A percentile compares a stretch with the other conserved stretches of the same genome.
Evolutionary conservation across 2,888 invertebrate species (phyloP).

Genomic region (Pammene fasciana): DNA sequence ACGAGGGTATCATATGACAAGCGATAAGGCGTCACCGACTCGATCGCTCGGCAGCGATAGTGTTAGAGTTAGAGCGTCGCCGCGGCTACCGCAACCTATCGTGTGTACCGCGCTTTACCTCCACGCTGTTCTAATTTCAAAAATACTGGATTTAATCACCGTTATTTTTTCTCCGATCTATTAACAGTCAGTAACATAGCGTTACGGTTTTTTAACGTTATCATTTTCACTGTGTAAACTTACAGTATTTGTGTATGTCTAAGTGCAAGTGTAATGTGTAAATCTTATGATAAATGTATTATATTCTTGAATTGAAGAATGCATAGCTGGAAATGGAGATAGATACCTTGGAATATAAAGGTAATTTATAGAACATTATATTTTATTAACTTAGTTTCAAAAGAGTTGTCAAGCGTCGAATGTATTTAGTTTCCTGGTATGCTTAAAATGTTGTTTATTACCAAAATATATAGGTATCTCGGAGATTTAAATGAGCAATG

Average conservation of each 20-base stretch:
- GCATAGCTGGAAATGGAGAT: conserved; percentile 48
- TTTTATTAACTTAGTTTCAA: not conserved
- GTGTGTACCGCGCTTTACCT: conserved; percentile 31
- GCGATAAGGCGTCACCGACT: conserved; percentile 61
- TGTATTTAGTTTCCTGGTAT: conserved; percentile 6
- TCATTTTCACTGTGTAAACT: not conserved
- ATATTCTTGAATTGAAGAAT: conserved; percentile 23
- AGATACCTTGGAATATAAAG: conserved; percentile 47
- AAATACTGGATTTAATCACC: not conserved
- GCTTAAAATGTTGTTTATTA: not conserved
- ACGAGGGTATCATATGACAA: conserved; percentile 59
- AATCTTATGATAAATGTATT: conserved; percentile 5
- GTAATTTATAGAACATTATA: conserved; percentile 39
- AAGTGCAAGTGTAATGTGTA: conserved; percentile 15
- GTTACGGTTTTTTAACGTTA: not conserved
- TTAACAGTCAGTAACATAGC: conserved; percentile 5
- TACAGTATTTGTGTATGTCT: conserved; percentile 1
- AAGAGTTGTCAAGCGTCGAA: not conserved
- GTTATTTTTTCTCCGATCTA: not conserved
- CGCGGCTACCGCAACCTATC: conserved; percentile 38
- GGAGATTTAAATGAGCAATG: not conserved
- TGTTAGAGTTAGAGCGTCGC: conserved; percentile 36
- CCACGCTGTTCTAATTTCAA: conserved; percentile 27
- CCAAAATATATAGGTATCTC: not conserved
- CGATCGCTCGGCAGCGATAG: conserved; percentile 40